Evolutionary conservation across 2,888 invertebrate species (phyloP).

Genomic region (Ochropacha duplaris): DNA sequence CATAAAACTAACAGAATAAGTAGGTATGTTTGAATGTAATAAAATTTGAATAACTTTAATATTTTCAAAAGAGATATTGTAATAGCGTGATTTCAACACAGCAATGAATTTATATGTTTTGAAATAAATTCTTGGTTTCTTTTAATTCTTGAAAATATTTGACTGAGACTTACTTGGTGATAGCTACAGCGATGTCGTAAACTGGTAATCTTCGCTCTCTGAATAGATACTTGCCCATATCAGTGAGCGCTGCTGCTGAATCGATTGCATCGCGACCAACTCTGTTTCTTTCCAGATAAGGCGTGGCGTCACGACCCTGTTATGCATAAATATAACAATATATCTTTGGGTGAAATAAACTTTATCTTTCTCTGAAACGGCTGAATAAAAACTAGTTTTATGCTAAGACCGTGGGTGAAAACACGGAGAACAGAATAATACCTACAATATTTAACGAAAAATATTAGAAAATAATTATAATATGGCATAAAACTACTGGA

Average conservation of each 20-base stretch:
- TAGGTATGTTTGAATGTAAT: slow-evolving; percentile 24
- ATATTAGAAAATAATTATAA: no score
- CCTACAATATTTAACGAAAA: no score
- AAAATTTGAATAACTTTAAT: slow-evolving; percentile 34
- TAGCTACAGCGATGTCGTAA: slow-evolving; percentile 97
- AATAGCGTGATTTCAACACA: slow-evolving; percentile 23
- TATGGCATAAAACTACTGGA: no score
- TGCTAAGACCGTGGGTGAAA: no score
- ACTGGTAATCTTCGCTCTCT: slow-evolving; percentile 96
- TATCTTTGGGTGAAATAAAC: no score
- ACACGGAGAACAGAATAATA: no score
- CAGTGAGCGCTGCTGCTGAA: slow-evolving; percentile 96
- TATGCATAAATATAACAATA: slow-evolving; percentile 30
- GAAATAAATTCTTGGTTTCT: neutral
- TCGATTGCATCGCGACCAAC: slow-evolving; percentile 97
- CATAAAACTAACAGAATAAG: slow-evolving; percentile 27
- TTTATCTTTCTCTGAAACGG: no score
- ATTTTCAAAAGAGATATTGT: slow-evolving; percentile 24
- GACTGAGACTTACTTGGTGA: slow-evolving; percentile 91
- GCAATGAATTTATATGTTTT: slow-evolving; percentile 9
- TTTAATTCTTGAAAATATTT: neutral
- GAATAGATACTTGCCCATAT: slow-evolving; percentile 98
- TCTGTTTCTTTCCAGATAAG: slow-evolving; percentile 95
- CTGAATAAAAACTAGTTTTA: no score
- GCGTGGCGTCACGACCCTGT: slow-evolving; percentile 96